These are phyloP conservation scores for Eleginops maclovinus DNA, from an alignment of 2,113 vertebrate species.

Conservation along the genomic window DNA sequence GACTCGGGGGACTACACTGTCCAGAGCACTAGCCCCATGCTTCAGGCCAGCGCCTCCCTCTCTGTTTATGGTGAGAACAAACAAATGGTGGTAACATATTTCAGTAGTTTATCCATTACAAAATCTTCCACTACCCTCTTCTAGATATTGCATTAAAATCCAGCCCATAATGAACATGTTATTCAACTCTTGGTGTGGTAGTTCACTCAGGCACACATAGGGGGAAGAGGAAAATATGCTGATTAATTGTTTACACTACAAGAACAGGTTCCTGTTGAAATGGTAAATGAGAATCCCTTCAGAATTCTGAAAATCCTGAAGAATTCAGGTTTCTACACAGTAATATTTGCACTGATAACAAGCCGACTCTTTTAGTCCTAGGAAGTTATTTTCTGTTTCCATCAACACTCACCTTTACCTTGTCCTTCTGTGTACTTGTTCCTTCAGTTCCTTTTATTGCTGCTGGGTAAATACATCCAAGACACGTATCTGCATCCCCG, in stretches of 20 bases:
- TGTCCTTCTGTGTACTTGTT: background rate
- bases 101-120: background rate
- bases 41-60: constrained; percentile 43
- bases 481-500: background rate
- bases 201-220: background rate
- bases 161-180: background rate
- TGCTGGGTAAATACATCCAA: constrained; percentile 1
- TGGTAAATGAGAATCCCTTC: background rate
- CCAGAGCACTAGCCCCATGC: constrained; percentile 32
- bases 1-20: constrained; percentile 71
- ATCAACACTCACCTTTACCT: constrained; percentile 16
- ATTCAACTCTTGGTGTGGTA: too few species aligned
- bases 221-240: constrained; percentile 15
- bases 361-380: background rate
- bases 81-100: background rate
- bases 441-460: background rate
- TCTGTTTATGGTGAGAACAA: constrained; percentile 62
- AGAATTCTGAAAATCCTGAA: background rate
- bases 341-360: constrained; percentile 40
- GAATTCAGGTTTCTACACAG: background rate
- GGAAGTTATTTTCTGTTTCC: background rate
- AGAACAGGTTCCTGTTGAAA: constrained; percentile 18
- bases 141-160: background rate
- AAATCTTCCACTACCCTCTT: background rate
- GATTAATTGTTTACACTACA: constrained; percentile 37